Evolutionary conservation across 2,888 invertebrate species (phyloP), one percentile per base, ranked within the genome.

Genomic region (Himalopsyche japonica): DNA sequence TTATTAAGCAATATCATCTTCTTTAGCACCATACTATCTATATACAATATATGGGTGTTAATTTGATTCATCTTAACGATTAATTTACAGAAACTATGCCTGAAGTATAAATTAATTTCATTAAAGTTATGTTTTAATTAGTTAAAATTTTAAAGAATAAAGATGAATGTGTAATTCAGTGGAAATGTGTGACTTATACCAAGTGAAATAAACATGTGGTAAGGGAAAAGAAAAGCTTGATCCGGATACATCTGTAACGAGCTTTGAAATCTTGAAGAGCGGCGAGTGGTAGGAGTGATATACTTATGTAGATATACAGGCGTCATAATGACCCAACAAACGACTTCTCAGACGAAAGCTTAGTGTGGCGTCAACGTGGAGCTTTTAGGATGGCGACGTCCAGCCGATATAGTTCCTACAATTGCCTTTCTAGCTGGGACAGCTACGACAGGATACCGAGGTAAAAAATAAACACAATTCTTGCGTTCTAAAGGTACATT

Each of bases 361-460:
- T 57, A 57, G 57, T 10, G 57, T 15, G 57, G 57, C 57, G 57
- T 57, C 20, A 7, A 24, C 57, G 10, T 7, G 20, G 24, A 24
- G 24, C 57, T 57, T 24, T 57, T 20, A 57, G 57, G 18, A 95
- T 95, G 95, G 94, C 94, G 88, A 90, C 93, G 88, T 95, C 95
- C 88, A 96, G 95, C 92, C 94, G 96, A 92, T 96, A 97, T 93
- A 96, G 95, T 91, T 97, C 97, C 86, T 97, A 97, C 92, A 97
- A 97, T 92, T 97, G 97, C 91, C 93, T 97, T 89, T 96, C 96
- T 87, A 96, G 96, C 90, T 97, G 97, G 97, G 97, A 97, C 92
- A 97, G 97, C 91, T 97, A 97, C 92, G 97, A 97, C 90, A 95
- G 94, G 90, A 97, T 97, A 91, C 97, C 97, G 88, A 97, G 97